phyloP scores from a whole-genome alignment of 2,797 vertebrate genomes.

The Hydrophis major region DNA sequence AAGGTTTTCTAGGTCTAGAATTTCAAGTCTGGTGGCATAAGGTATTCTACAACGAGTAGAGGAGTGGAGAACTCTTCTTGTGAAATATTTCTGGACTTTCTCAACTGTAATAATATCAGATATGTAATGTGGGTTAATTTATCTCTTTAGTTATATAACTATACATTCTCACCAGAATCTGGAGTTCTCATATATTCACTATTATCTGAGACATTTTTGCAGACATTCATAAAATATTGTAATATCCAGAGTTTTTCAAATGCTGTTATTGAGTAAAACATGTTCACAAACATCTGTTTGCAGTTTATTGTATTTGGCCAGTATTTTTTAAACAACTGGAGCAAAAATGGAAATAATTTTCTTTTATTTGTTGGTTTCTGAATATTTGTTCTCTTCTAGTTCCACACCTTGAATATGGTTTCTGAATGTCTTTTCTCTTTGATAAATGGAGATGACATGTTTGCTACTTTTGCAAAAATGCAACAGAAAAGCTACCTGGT shows the following conservation, averaged over 20 bases:
- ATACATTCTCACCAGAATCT: neutral
- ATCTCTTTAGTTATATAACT: neutral
- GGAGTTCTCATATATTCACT: neutral
- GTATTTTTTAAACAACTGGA: neutral
- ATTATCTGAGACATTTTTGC: neutral
- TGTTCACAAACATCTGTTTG: neutral
- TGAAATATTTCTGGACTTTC: no score
- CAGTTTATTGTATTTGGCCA: neutral
- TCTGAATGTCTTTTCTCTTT: constrained; percentile 93
- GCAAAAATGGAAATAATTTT: neutral
- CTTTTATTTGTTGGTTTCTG: constrained; percentile 3
- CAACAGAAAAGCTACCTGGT: constrained; percentile 86
- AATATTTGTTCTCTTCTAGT: constrained; percentile 71
- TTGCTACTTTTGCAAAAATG: constrained; percentile 87
- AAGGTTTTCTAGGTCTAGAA: no score
- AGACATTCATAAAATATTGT: neutral
- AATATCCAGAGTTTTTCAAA: neutral
- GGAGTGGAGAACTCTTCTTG: no score
- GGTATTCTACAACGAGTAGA: no score
- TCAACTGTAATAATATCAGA: no score
- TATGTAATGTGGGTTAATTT: neutral
- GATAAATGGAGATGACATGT: constrained; percentile 96
- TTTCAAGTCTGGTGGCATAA: no score
- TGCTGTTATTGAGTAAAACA: neutral
- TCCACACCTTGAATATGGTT: constrained; percentile 85